Conservation (phyloP, 2,888 invertebrate genomes). For the Conchocele bisecta region DNA sequence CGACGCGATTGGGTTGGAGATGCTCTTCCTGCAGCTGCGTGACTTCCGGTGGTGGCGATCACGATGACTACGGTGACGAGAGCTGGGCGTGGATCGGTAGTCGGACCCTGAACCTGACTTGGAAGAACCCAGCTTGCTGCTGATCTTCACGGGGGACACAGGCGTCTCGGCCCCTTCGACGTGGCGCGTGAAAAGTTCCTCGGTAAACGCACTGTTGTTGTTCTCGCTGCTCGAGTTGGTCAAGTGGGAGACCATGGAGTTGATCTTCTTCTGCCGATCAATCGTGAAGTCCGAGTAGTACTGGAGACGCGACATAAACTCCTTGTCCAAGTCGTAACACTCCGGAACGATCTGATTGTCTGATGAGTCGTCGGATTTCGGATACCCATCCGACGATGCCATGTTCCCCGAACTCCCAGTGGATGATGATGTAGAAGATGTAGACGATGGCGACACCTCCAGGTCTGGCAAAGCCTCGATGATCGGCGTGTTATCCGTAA, state of each 20-base stretch:
- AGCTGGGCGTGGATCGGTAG: conserved; percentile 50
- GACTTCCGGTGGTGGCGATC: conserved; percentile 46
- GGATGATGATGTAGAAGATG: conserved; percentile 50
- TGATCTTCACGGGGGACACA: conserved; percentile 44
- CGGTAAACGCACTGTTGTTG: conserved; percentile 47
- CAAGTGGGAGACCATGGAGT: conserved; percentile 56
- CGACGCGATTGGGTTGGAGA: conserved; percentile 69
- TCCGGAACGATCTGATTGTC: conserved; percentile 72
- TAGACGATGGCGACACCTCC: conserved; percentile 51
- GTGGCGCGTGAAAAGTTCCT: conserved; percentile 63
- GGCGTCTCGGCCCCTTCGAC: conserved; percentile 66
- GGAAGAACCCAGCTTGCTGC: conserved; percentile 36
- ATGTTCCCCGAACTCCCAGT: conserved; percentile 42
- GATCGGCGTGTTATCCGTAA: conserved; percentile 52
- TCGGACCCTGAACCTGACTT: conserved; percentile 59
- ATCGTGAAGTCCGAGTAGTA: conserved; percentile 77
- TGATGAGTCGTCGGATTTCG: conserved; percentile 65
- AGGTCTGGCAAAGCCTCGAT: conserved; percentile 55
- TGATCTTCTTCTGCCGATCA: conserved; percentile 73
- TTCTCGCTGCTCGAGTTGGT: conserved; percentile 39
- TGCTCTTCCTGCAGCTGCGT: conserved; percentile 55
- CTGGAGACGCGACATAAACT: conserved; percentile 71
- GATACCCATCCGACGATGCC: conserved; percentile 64
- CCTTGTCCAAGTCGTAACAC: conserved; percentile 67
- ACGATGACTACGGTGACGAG: conserved; percentile 44